Evolutionary conservation across 2,797 vertebrate genomes (phyloP).

Genomic region (Micrastur ruficollis): DNA sequence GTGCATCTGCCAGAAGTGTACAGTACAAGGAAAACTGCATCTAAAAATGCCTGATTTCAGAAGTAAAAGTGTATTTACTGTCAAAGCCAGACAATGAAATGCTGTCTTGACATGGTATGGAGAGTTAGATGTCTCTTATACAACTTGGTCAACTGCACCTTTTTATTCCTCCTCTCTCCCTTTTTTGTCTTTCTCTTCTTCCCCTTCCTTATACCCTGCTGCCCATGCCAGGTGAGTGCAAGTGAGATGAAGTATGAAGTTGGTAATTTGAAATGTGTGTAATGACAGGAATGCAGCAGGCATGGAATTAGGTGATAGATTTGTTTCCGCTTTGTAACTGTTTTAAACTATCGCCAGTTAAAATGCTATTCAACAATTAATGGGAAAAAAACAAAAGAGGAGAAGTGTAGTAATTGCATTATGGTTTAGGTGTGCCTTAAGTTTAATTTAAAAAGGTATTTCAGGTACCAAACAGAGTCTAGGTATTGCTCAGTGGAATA

Average conservation of each 20-base stretch:
- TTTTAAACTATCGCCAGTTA: not conserved
- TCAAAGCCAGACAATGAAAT: not conserved
- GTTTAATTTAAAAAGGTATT: not conserved
- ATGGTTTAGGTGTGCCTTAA: not conserved
- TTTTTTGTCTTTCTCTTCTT: not conserved
- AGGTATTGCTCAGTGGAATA: not conserved
- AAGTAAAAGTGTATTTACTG: not conserved
- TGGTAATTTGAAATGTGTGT: not conserved
- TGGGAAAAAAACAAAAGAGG: not conserved
- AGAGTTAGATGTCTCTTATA: not conserved
- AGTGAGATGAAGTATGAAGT: not conserved
- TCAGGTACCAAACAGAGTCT: not conserved
- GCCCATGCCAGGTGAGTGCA: not conserved
- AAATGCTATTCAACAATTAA: not conserved
- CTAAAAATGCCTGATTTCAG: not conserved
- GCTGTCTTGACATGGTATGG: not conserved
- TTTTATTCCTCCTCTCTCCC: not conserved
- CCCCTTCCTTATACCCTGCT: not conserved
- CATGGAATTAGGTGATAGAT: not conserved
- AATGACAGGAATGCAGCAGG: not conserved
- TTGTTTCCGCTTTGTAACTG: not conserved
- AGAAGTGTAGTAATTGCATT: not conserved
- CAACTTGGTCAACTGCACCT: not conserved
- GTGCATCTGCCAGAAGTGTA: not conserved
- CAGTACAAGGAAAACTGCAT: not conserved